Conservation (phyloP, 2,888 invertebrate species). For the Drosophila subquinaria region DNA sequence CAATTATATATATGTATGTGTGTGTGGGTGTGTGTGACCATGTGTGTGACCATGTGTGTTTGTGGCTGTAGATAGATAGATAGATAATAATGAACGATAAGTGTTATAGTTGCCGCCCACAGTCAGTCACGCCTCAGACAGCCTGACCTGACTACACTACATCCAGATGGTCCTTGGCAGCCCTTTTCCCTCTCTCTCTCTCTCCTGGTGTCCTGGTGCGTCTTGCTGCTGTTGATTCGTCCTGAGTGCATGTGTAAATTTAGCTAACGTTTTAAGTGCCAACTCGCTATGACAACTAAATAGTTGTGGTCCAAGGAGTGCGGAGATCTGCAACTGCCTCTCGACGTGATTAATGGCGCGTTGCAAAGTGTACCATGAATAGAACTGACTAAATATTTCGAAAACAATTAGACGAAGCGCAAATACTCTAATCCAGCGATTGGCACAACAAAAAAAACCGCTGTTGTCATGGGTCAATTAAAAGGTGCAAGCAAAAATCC, state of each 20-base stretch:
- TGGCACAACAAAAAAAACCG: not conserved
- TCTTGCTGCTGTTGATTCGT: conserved; percentile 52
- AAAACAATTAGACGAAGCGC: not conserved
- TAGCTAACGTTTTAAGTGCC: conserved; percentile 78
- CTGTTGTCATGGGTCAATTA: too few species aligned
- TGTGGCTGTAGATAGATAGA: conserved; percentile 28
- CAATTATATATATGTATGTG: conserved; percentile 64
- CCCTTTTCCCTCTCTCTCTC: conserved; percentile 14
- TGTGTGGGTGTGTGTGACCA: conserved; percentile 1
- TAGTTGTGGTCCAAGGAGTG: conserved; percentile 21
- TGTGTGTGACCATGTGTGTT: conserved; percentile 4
- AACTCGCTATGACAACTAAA: conserved; percentile 73
- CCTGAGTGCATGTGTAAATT: conserved; percentile 79
- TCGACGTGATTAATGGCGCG: conserved; percentile 67
- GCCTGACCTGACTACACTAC: conserved; percentile 5
- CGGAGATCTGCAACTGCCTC: not conserved
- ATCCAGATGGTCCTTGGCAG: conserved; percentile 22
- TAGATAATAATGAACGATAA: conserved; percentile 80
- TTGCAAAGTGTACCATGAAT: conserved; percentile 30
- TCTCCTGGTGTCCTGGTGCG: conserved; percentile 18
- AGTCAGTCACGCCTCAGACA: conserved; percentile 35
- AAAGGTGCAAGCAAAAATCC: too few species aligned
- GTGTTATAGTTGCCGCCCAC: conserved; percentile 73
- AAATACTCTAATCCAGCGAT: conserved; percentile 15
- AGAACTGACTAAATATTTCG: not conserved